Evolutionary conservation across 2,888 invertebrate species (phyloP), one percentile per base, ranked within the genome.

Genomic region (Athalia cordata): DNA sequence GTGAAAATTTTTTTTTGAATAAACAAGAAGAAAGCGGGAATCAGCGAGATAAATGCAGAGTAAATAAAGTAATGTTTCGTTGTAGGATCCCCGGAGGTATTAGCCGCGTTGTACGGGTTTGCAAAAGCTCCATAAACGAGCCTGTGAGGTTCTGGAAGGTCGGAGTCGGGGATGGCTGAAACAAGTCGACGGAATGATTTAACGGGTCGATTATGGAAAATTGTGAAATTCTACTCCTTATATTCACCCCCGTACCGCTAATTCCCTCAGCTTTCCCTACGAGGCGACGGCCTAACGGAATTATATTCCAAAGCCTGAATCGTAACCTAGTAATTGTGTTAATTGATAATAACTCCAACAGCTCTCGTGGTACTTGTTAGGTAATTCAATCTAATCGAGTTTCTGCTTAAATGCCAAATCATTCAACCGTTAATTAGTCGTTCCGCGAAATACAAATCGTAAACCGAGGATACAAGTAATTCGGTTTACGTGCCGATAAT

Each of bases 281-380:
- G 49, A 77, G 80, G 72, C 79, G 79, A 81, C 82, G 80, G 83
- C 80, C 80, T 85, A 87, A 87, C 85, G 85, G 85, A 87, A 87
- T 87, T 85, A 86, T 84, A 83, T 85, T 84, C 86, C 84, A 85
- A 29, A 86, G 85, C 85, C 81, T 79, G 13, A 72, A 72, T 83
- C 85, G 85, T 81, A 59, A 49, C 47, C 59, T 82, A 83, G 83
- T 80, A 83, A 84, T 84, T 85, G 82, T 84, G 85, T 83, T 86
- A 88, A 88, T 87, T 87, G 87, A 87, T 88, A 87, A 87, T 87
- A 72, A 72, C 59, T 49, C 29, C 62, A 15, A 3, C 57, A 8
- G n/a, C 59, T 72, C 59, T 57, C 72, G 57, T 5, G 7, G 57
- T 11, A 55, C 50, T 47, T 9, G 67, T 50, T 68, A 55, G 29